These are phyloP conservation scores for Todus mexicanus DNA, from an alignment of 2,797 vertebrate genomes.

Conservation along the genomic window DNA sequence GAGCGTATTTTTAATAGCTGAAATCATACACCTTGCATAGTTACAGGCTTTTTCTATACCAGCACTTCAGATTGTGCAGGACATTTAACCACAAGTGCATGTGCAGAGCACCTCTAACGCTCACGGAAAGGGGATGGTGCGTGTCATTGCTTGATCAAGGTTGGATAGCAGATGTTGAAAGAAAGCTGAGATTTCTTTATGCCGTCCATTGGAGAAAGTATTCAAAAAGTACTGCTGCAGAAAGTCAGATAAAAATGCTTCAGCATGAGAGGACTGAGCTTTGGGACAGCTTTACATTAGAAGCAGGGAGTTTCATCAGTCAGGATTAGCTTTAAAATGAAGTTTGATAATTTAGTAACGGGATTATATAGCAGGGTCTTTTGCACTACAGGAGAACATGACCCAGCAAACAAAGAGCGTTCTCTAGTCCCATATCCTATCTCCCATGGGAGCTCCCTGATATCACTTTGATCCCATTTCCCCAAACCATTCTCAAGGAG, in stretches of 20 bases:
- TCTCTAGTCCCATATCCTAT: background rate
- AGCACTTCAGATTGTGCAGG: background rate
- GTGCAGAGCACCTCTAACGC: background rate
- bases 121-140: background rate
- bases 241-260: background rate
- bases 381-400: background rate
- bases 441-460: background rate
- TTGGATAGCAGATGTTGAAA: background rate
- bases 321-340: background rate
- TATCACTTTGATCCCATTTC: background rate
- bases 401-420: background rate
- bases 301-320: background rate
- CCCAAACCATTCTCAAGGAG: background rate
- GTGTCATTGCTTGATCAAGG: background rate
- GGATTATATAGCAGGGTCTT: background rate
- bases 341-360: background rate
- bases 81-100: background rate
- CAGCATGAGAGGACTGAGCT: background rate
- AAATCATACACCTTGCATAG: background rate
- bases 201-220: background rate
- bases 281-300: background rate
- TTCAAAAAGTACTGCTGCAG: background rate
- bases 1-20: constrained; percentile 24
- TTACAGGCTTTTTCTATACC: background rate
- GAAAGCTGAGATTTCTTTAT: background rate